Conservation (phyloP, 2,113 vertebrate genomes). For the Gasterosteus nipponicus region DNA sequence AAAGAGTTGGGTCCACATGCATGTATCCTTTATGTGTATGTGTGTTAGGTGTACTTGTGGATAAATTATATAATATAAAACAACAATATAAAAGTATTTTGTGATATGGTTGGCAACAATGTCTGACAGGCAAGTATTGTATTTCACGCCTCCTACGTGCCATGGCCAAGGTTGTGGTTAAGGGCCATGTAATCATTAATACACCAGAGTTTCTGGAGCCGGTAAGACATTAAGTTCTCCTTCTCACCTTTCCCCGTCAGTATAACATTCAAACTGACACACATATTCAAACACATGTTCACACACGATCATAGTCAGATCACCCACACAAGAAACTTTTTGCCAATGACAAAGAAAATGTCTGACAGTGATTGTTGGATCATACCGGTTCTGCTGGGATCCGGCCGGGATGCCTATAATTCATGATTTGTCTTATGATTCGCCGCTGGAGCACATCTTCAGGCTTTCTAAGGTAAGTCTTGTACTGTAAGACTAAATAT, state of each 20-base stretch:
- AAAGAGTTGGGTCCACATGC: background rate
- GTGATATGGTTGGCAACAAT: background rate
- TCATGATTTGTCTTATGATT: conserved; percentile 20
- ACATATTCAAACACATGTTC: conserved; percentile 12
- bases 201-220: conserved; percentile 52
- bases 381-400: conserved; percentile 6
- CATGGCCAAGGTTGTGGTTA: conserved; percentile 44
- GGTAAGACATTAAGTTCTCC: conserved; percentile 72
- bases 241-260: conserved; percentile 54
- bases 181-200: conserved; percentile 74
- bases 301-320: conserved; percentile 3
- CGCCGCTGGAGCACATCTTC: conserved; percentile 4
- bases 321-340: conserved; percentile 15
- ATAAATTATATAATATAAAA: background rate
- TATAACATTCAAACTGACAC: conserved; percentile 20
- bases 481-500: background rate
- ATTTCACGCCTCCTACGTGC: conserved; percentile 36
- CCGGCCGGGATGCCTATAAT: conserved; percentile 26
- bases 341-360: conserved; percentile 34
- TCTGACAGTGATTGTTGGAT: conserved; percentile 10
- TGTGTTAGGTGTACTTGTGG: background rate
- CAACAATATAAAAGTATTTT: background rate
- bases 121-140: background rate
- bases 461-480: conserved; percentile 44
- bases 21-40: background rate